phyloP scores from a whole-genome alignment of 2,113 vertebrate species.

The Cryptoleucopteryx plumbea region DNA sequence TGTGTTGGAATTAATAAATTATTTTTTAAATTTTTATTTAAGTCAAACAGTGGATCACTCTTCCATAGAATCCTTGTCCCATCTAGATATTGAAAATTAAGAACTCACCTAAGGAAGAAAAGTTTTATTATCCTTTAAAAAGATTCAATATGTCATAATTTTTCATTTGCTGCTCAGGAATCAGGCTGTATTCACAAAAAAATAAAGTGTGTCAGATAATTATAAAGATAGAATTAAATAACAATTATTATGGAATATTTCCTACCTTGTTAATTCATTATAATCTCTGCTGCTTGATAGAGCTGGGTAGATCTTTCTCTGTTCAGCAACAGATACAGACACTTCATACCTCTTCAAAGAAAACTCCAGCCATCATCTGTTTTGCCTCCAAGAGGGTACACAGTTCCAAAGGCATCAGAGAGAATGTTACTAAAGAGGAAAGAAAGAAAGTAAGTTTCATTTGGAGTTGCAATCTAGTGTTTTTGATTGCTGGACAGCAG shows the following conservation, averaged over 20 bases:
- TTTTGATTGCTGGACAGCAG: neutral
- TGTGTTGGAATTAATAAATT: neutral
- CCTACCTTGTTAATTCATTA: constrained; percentile 13
- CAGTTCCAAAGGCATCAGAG: neutral
- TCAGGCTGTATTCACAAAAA: neutral
- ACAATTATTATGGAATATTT: neutral
- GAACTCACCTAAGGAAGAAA: neutral
- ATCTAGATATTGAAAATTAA: neutral
- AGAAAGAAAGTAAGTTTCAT: neutral
- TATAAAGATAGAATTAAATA: neutral
- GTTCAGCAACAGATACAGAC: neutral
- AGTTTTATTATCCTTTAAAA: neutral
- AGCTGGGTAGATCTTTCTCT: constrained; percentile 24
- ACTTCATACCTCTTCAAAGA: constrained; percentile 1
- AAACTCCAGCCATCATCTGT: constrained; percentile 24
- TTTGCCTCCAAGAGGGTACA: neutral
- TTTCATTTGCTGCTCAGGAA: neutral
- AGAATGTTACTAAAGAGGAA: neutral
- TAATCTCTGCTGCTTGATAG: constrained; percentile 2
- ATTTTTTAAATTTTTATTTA: neutral
- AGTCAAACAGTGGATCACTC: neutral
- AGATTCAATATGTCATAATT: neutral
- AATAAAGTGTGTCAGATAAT: neutral
- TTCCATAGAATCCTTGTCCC: neutral
- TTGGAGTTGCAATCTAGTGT: neutral